Evolutionary conservation across 2,797 vertebrate species (phyloP).

Genomic region (Cossypha caffra): DNA sequence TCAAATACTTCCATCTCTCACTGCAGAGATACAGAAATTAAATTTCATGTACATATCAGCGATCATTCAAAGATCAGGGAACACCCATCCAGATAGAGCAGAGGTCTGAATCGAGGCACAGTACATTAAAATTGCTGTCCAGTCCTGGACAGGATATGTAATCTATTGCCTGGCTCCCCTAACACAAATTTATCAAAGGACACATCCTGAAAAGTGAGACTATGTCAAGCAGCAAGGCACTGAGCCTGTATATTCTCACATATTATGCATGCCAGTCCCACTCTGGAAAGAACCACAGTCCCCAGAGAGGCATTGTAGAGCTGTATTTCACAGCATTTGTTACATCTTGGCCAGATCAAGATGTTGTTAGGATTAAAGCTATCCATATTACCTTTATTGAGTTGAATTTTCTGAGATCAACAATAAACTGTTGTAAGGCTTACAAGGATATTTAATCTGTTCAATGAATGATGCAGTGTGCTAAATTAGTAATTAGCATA

Average conservation of each 20-base stretch:
- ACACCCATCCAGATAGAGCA: not conserved
- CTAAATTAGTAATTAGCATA: slow-evolving; percentile 49
- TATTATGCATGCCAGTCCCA: not conserved
- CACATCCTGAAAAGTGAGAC: not conserved
- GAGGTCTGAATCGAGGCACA: slow-evolving; percentile 51
- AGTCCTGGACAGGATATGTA: not conserved
- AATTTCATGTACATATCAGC: not conserved
- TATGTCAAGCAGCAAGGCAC: not conserved
- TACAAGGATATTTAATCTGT: slow-evolving; percentile 27
- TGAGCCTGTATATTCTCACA: not conserved
- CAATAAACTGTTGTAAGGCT: slow-evolving; percentile 40
- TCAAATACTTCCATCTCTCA: not conserved
- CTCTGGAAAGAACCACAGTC: not conserved
- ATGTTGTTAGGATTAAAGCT: slow-evolving; percentile 25
- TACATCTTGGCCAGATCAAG: slow-evolving; percentile 1
- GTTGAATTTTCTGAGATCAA: slow-evolving; percentile 6
- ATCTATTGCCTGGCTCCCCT: not conserved
- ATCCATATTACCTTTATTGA: not conserved
- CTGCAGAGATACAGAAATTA: slow-evolving; percentile 16
- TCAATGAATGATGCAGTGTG: slow-evolving; percentile 6
- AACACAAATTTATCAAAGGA: not conserved
- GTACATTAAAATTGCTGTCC: not conserved
- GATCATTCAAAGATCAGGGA: slow-evolving; percentile 26
- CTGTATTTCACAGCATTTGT: not conserved
- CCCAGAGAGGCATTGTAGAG: not conserved